Evolutionary conservation across 2,797 vertebrate genomes (phyloP), one percentile per base, ranked within the genome.

Genomic region (Callimico goeldii): DNA sequence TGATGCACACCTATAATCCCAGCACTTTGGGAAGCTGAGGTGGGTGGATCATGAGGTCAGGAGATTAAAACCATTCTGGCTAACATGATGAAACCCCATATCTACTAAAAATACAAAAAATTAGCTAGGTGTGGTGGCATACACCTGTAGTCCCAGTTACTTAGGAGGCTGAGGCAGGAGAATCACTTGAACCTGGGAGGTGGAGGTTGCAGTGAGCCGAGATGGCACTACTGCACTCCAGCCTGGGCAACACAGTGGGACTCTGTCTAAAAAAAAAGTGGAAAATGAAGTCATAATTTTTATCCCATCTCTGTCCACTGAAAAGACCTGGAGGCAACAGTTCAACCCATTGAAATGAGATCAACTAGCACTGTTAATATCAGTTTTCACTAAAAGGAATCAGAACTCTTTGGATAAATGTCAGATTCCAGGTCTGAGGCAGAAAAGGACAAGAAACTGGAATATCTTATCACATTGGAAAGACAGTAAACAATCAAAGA

Each of bases 401-500:
- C 64, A 70, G 57, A 1, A 30, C 19, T 61, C 41, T 43, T 70
- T 43, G 30, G 43, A 85, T 41, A 86, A 76, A 57, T 67, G 57
- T 19, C 57, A 36, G n/a, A 30, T 46, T 58, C n/a, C 30, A 79
- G 9, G 22, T 43, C 26, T 39, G 19, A 90, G 43, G 36, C 24
- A 87, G 57, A 33, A 70, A 90, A 58, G 26, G 19, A 81, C 15
- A 50, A 81, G 36, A 95, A 52, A 4, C 19, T 85, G 43, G 20
- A 76, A n/a, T 4, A n/a, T 80, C 76, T 64, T 77, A 36, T 19
- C 2, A n/a, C 36, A 39, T 41, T 46, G 67, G 26, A 30, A 86
- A 90, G 50, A 77, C 82, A 85, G 67, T 30, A 61, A 87, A 92
- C 20, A 70, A 61, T 57, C 3, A 84, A 95, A 89, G 41, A 90